A percentile compares a stretch with the other conserved stretches of the same genome.
Evolutionary conservation across 2,113 vertebrate genomes (phyloP).

Genomic region (Amblyopsis rosae): DNA sequence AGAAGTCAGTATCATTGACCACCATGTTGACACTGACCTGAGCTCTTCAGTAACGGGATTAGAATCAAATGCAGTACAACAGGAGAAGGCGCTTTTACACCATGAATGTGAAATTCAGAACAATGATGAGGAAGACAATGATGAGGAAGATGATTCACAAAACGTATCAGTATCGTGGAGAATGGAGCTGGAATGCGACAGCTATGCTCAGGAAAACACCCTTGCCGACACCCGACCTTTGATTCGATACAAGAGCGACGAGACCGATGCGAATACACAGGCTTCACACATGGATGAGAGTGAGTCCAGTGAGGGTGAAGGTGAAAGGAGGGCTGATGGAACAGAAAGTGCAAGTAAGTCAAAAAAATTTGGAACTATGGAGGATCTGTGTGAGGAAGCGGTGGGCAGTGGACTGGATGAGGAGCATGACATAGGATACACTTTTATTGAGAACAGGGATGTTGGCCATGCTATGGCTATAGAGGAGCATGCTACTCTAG

Average conservation of each 20-base stretch:
- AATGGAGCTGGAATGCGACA: conserved; percentile 72
- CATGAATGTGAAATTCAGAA: conserved; percentile 15
- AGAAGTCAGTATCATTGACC: background rate
- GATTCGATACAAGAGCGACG: conserved; percentile 77
- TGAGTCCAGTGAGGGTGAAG: conserved; percentile 72
- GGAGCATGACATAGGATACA: conserved; percentile 39
- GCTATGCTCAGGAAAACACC: conserved; percentile 79
- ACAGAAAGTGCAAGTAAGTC: conserved; percentile 48
- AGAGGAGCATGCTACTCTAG: background rate
- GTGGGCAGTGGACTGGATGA: conserved; percentile 58
- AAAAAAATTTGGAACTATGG: conserved; percentile 75
- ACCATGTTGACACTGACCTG: background rate
- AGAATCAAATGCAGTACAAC: background rate
- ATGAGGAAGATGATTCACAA: conserved; percentile 68
- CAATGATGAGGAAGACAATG: conserved; percentile 35
- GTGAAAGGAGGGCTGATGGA: conserved; percentile 53
- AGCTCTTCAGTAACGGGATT: background rate
- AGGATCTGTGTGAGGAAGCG: conserved; percentile 74
- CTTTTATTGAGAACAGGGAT: conserved; percentile 25
- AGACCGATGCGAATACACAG: conserved; percentile 68
- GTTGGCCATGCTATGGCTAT: background rate
- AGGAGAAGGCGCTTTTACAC: background rate
- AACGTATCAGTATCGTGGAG: conserved; percentile 73
- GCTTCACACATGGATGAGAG: conserved; percentile 60
- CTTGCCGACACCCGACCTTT: conserved; percentile 76